Conservation (phyloP, 92 coral and sea anemone genomes). For the Zoanthus gigantus region DNA sequence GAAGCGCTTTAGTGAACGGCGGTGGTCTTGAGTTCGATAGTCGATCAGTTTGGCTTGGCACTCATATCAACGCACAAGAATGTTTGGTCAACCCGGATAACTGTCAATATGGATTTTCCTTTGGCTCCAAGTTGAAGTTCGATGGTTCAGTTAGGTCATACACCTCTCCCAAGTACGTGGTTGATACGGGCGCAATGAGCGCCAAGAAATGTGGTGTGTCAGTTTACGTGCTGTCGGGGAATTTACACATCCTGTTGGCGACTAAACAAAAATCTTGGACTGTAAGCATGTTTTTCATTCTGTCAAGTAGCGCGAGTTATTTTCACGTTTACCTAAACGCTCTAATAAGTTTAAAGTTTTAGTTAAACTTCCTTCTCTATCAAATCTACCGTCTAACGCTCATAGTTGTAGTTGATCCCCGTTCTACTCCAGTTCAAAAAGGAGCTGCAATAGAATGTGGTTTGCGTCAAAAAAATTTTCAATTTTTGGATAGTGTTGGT, state of each 20-base stretch:
- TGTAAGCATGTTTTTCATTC: conserved; percentile 48
- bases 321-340: neutral
- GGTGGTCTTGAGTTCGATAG: conserved; percentile 87
- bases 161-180: conserved; percentile 70
- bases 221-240: conserved; percentile 76
- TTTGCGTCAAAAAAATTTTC: no score
- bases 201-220: conserved; percentile 81
- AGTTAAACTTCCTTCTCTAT: no score
- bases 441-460: no score
- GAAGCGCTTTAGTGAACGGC: conserved; percentile 47
- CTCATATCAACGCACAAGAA: conserved; percentile 59
- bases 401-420: no score
- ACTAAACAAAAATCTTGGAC: conserved; percentile 77
- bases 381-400: no score
- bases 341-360: no score
- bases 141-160: conserved; percentile 61
- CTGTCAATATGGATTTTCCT: conserved; percentile 80
- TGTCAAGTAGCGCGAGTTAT: neutral
- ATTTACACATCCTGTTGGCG: conserved; percentile 72
- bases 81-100: conserved; percentile 78
- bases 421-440: no score
- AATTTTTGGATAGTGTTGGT: no score
- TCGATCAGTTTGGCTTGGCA: conserved; percentile 67
- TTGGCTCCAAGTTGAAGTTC: conserved; percentile 80
- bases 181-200: conserved; percentile 91